Base-by-base conservation (phyloP, 2,797 vertebrate genomes). In the Micrastur ruficollis region DNA sequence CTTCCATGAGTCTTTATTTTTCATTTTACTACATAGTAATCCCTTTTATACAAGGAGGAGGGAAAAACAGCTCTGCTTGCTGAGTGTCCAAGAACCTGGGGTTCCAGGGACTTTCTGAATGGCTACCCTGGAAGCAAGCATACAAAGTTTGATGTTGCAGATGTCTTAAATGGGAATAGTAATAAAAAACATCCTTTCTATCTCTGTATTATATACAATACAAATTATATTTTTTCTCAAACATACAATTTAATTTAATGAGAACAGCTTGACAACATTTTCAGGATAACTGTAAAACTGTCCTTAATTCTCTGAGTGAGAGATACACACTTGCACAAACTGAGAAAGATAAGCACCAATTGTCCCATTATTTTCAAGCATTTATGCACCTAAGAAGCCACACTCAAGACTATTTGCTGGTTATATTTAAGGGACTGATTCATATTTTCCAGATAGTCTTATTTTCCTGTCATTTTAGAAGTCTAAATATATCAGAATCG, bases 51-150 rank as follows among this genome's bases (percentile, higher is more conserved):
- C 8, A 74, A 27, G 29, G 8, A 52, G 4, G 14, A 75, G 8
- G 3, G 14, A 63, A 44, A 40, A 59, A 17, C 17, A 58, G 5
- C 7, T 76, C 29, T 81, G 14, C 5, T 12, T 55, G 13, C 14
- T 52, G 20, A 75, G 8, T 6, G 6, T 55, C 55, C n/a, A 63
- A 25, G 40, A 68, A 40, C 7, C 8, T 67, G 49, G 15, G 3
- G 9, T 82, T 89, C 8, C 10, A 36, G 3, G 7, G 13, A 21
- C 23, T 81, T 80, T 83, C 29, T 66, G 21, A 70, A 65, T 52
- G 17, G 5, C 13, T 81, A 12, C 5, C 1, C 9, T 66, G 38
- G 9, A 81, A 1, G 1, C 9, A 56, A 66, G 10, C 3, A 3
- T 17, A 11, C 7, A n/a, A 65, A 56, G 12, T 19, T 34, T 50